These are phyloP conservation scores for Xylocampa areola DNA, from an alignment of 2,888 invertebrate genomes.

Conservation along the genomic window DNA sequence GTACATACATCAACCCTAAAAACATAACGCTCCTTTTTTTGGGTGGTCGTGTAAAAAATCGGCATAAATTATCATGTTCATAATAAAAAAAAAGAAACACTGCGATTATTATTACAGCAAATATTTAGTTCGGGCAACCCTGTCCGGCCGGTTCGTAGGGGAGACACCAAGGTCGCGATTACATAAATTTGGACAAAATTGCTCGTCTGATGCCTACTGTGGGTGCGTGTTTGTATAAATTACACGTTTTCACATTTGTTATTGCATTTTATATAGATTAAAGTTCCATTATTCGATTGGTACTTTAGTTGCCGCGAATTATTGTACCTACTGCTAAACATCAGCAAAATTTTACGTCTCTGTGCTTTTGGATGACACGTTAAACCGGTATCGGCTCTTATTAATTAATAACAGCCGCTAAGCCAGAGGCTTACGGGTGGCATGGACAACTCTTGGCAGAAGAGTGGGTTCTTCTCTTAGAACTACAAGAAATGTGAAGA, in stretches of 20 bases:
- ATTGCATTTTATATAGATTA: slow-evolving; percentile 33
- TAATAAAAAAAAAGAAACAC: slow-evolving; percentile 1
- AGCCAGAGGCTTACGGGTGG: no score
- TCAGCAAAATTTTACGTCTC: no score
- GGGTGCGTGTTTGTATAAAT: slow-evolving; percentile 42
- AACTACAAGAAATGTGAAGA: no score
- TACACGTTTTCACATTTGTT: slow-evolving; percentile 39
- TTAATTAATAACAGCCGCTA: no score
- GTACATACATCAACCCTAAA: no score
- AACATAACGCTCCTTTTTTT: no score
- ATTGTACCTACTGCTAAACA: no score
- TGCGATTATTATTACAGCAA: background rate
- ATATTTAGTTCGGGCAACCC: slow-evolving; percentile 50
- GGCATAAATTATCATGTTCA: no score
- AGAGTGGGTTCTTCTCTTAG: no score
- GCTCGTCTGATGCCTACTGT: slow-evolving; percentile 32
- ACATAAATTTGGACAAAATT: slow-evolving; percentile 58
- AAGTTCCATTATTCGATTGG: slow-evolving; percentile 35
- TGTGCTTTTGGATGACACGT: no score
- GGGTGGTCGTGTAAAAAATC: background rate
- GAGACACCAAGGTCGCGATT: slow-evolving; percentile 59
- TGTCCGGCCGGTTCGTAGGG: slow-evolving; percentile 48
- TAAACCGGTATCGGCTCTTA: no score
- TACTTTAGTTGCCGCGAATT: background rate
- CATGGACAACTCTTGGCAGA: no score